Conservation (phyloP, 2,113 vertebrate species). For the Turnix velox region DNA sequence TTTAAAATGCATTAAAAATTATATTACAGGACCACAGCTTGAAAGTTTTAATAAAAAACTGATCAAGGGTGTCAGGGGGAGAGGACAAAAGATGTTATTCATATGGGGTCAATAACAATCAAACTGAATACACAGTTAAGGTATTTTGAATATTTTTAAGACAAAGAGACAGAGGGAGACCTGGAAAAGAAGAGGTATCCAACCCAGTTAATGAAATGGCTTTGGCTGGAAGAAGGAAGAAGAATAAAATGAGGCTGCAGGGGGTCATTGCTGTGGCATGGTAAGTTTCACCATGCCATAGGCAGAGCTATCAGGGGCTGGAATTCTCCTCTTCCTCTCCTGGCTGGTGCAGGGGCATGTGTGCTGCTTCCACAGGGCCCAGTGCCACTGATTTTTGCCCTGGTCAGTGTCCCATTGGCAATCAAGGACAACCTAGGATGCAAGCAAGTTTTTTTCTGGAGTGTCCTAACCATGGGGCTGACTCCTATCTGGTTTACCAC, state of each 20-base stretch:
- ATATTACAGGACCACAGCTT: conserved; percentile 3
- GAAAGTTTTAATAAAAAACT: conserved; percentile 46
- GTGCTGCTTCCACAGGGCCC: neutral
- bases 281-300: rapidly evolving
- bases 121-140: neutral
- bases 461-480: rapidly evolving
- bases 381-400: neutral
- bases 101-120: neutral
- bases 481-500: rapidly evolving
- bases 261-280: rapidly evolving
- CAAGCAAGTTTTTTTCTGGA: neutral
- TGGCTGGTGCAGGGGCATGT: rapidly evolving
- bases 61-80: neutral
- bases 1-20: conserved; percentile 22
- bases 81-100: neutral
- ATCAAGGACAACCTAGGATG: neutral
- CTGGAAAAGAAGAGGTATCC: neutral
- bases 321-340: neutral
- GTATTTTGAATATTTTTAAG: neutral
- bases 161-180: neutral
- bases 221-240: neutral
- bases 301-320: rapidly evolving
- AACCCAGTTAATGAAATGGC: neutral
- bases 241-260: neutral
- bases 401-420: neutral